phyloP scores from a whole-genome alignment of 2,888 invertebrate species.

The Carabus problematicus region DNA sequence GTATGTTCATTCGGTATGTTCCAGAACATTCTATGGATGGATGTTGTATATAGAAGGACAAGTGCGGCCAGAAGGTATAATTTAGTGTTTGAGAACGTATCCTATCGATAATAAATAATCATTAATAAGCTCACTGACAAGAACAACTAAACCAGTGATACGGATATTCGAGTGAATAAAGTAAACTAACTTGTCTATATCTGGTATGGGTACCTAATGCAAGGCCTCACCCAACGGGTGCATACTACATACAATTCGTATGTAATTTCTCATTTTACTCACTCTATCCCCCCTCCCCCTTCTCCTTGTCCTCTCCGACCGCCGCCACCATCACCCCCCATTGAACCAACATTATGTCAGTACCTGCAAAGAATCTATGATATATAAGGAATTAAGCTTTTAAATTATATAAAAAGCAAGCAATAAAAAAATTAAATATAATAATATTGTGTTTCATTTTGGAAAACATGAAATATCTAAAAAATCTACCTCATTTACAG shows the following conservation, averaged over 20 bases:
- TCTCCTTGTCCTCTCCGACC: too few species aligned
- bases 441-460: constrained; percentile 19
- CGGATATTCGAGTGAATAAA: too few species aligned
- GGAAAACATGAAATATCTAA: background rate
- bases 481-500: constrained; percentile 42
- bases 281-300: too few species aligned
- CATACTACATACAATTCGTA: too few species aligned
- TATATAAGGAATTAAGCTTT: constrained; percentile 18
- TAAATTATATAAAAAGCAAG: constrained; percentile 23
- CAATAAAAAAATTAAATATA: constrained; percentile 21
- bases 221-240: background rate
- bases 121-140: constrained; percentile 25
- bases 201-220: constrained; percentile 11
- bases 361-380: constrained; percentile 22
- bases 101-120: constrained; percentile 12
- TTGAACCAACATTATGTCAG: constrained; percentile 22
- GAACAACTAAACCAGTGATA: constrained; percentile 5
- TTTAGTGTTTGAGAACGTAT: constrained; percentile 25
- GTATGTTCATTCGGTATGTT: too few species aligned
- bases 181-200: background rate
- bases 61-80: constrained; percentile 44
- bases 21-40: background rate
- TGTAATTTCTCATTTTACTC: too few species aligned
- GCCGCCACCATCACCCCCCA: too few species aligned
- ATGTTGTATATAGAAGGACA: constrained; percentile 31